Base-by-base conservation (phyloP, 2,888 invertebrate species). In the Thymelicus lineola region DNA sequence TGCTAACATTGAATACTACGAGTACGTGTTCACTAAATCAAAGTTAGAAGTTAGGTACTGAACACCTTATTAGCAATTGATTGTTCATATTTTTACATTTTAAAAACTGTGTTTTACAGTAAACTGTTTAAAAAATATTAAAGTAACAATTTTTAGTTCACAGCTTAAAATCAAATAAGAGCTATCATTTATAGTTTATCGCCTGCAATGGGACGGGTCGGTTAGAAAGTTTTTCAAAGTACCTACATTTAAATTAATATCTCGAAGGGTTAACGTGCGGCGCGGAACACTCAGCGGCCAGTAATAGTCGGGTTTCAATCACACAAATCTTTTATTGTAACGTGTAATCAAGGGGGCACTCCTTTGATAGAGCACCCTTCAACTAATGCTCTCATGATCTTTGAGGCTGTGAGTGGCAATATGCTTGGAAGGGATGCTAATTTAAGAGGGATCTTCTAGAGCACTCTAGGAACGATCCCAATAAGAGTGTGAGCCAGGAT, bases 171-270 rank as follows among this genome's bases (percentile, higher is more conserved):
- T 42, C 42, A 42, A 38, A 38, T 53, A 36, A n/a, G 12, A 10
- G 50, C 14, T 9, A 36, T 15, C 28, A 28, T 28, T 42, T n/a
- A 60, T 38, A 36, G 59, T 36, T 60, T 17, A 61, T 36, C 68
- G 68, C 55, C 6, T 1, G 35, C 46, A 6, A 42, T 68, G n/a
- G 7, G 48, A 48, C 62, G 20, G 20, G 15, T 45, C 12, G 6
- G 36, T 46, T 80, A 81, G 82, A 85, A 84, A 86, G 83, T 86
- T 83, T 62, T 71, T 85, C 84, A 89, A 88, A 89, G 86, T 87
- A 87, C 86, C 89, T 87, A 87, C 86, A 90, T 87, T 86, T 87
- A 86, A 88, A 90, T 90, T 90, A 89, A 90, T 90, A 88, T 84
- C 81, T 80, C 66, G 74, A 74, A 77, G 77, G 81, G 84, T 83